Conservation (phyloP, 2,797 vertebrate genomes). For the Myotis planiceps region DNA sequence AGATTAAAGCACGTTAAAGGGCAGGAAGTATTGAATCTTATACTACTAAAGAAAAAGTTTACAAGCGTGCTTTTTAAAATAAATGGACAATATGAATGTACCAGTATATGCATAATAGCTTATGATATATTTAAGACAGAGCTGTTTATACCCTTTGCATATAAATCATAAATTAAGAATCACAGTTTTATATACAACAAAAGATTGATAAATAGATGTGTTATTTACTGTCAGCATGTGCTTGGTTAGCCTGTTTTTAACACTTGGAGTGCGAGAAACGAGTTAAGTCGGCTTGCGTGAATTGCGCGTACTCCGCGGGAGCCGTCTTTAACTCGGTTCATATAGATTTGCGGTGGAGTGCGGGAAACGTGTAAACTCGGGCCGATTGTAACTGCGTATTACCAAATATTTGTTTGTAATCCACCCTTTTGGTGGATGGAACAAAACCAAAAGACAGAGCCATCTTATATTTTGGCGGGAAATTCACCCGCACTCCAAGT, state of each 20-base stretch:
- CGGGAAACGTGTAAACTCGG: too few species aligned
- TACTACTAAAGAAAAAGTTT: constrained; percentile 16
- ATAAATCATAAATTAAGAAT: constrained; percentile 55
- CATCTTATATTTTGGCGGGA: too few species aligned
- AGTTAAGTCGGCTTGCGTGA: too few species aligned
- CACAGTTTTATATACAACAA: not conserved
- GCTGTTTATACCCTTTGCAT: not conserved
- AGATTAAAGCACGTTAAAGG: constrained; percentile 11
- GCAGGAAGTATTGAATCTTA: not conserved
- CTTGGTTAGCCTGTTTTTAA: constrained; percentile 71
- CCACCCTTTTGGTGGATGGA: too few species aligned
- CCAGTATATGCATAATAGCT: not conserved
- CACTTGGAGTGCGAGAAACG: too few species aligned
- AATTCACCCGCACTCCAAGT: too few species aligned
- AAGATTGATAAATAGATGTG: constrained; percentile 61
- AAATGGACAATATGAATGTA: constrained; percentile 12
- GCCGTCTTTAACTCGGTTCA: too few species aligned
- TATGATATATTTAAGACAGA: not conserved
- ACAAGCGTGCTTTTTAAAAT: constrained; percentile 24
- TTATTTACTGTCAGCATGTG: constrained; percentile 67
- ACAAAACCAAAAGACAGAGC: too few species aligned
- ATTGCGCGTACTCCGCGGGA: too few species aligned
- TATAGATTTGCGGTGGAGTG: too few species aligned
- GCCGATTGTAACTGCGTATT: too few species aligned
- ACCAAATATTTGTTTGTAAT: too few species aligned